phyloP scores from a whole-genome alignment of 2,113 vertebrate genomes.

The Zosterops hypoxanthus region DNA sequence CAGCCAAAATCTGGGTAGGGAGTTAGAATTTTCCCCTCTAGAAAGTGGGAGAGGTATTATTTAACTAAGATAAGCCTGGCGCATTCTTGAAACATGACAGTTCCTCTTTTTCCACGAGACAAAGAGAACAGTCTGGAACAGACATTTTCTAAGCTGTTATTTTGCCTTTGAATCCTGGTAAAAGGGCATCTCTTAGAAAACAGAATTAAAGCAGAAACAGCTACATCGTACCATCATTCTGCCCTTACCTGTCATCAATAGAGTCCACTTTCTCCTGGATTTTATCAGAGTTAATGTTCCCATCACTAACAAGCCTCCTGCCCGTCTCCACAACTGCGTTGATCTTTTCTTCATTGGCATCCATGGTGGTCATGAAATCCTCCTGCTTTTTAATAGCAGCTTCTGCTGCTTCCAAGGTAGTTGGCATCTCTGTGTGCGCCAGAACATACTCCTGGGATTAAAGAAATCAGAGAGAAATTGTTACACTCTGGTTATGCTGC shows the following conservation, averaged over 20 bases:
- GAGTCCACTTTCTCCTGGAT: slow-evolving; percentile 98
- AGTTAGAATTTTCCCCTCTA: neutral
- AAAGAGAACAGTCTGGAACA: neutral
- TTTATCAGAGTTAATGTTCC: slow-evolving; percentile 92
- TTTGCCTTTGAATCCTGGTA: neutral
- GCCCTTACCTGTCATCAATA: slow-evolving; percentile 90
- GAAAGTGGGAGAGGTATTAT: neutral
- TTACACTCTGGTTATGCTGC: neutral
- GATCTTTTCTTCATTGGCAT: slow-evolving; percentile 98
- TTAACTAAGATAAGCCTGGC: neutral
- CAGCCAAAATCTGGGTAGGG: neutral
- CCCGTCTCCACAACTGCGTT: slow-evolving; percentile 92
- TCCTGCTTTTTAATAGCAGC: slow-evolving; percentile 98
- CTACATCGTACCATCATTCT: neutral
- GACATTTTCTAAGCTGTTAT: neutral
- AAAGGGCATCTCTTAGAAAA: neutral
- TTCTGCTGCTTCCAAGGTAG: slow-evolving; percentile 93
- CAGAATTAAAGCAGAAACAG: neutral
- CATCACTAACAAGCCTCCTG: slow-evolving; percentile 90
- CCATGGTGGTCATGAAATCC: slow-evolving; percentile 99
- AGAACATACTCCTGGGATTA: slow-evolving; percentile 90
- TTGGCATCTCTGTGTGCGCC: slow-evolving; percentile 97
- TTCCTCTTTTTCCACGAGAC: neutral
- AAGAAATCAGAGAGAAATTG: neutral
- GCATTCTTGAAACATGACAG: neutral